Conservation (phyloP, 2,888 invertebrate genomes). For the Neoascia interrupta region DNA sequence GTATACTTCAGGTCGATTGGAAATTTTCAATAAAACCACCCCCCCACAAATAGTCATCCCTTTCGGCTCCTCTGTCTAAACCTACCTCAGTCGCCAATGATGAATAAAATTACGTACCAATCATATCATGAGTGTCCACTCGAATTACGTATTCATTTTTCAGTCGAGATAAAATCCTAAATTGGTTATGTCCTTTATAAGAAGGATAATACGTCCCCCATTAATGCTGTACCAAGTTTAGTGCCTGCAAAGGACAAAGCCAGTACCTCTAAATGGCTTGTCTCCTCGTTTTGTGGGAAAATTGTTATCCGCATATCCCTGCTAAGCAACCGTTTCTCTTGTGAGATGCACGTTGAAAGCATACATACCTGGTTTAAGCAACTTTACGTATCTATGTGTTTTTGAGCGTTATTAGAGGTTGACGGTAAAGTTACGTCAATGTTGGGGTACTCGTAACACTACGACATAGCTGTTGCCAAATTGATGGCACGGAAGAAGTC, state of each 20-base stretch:
- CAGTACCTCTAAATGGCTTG: slow-evolving; percentile 28
- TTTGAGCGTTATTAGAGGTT: too few relatives aligned
- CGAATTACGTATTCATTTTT: slow-evolving; percentile 64
- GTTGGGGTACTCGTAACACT: slow-evolving; percentile 4
- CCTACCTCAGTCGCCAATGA: slow-evolving; percentile 24
- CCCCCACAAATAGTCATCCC: slow-evolving; percentile 1
- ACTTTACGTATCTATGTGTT: too few relatives aligned
- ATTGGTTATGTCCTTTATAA: slow-evolving; percentile 57
- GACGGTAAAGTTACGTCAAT: too few relatives aligned
- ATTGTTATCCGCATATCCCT: neutral
- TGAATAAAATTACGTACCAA: slow-evolving; percentile 60
- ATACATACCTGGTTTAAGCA: too few relatives aligned
- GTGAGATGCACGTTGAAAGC: slow-evolving; percentile 9
- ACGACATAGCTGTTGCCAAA: too few relatives aligned
- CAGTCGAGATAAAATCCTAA: slow-evolving; percentile 52
- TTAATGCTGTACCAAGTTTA: slow-evolving; percentile 36
- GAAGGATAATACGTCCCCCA: slow-evolving; percentile 41
- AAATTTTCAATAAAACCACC: slow-evolving; percentile 8
- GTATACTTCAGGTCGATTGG: slow-evolving; percentile 27
- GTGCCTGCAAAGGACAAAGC: slow-evolving; percentile 30
- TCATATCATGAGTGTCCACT: slow-evolving; percentile 61
- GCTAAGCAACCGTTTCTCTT: slow-evolving; percentile 17
- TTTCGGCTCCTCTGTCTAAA: slow-evolving; percentile 23
- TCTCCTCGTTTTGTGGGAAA: neutral
- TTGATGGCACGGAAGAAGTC: too few relatives aligned